phyloP scores from a whole-genome alignment of 1,140 invertebrate species.

The Mya arenaria region DNA sequence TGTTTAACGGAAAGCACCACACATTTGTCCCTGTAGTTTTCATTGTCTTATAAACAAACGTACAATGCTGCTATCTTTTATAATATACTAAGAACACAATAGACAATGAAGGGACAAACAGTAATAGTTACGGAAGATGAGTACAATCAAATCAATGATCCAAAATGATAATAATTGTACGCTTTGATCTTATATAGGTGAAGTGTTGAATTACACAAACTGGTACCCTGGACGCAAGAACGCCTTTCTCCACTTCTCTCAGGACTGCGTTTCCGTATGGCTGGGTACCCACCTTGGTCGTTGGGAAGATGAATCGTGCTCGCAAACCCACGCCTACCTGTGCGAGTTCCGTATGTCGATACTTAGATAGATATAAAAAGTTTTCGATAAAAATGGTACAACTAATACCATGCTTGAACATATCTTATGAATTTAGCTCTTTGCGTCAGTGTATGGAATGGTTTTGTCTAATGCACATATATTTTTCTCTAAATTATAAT shows the following conservation, averaged over 20 bases:
- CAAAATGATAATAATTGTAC: background rate
- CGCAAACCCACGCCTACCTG: background rate
- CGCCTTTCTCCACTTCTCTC: background rate
- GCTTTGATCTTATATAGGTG: background rate
- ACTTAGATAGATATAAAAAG: no score
- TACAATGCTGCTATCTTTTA: background rate
- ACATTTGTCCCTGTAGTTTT: background rate
- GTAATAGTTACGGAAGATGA: background rate
- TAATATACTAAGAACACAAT: background rate
- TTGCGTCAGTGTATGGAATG: no score
- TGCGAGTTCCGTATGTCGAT: slow-evolving; percentile 19
- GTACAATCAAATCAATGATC: background rate
- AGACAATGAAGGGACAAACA: background rate
- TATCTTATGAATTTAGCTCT: no score
- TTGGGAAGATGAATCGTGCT: slow-evolving; percentile 2
- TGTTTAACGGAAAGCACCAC: no score
- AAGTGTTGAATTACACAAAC: background rate
- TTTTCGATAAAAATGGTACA: no score
- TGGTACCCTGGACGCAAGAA: slow-evolving; percentile 3
- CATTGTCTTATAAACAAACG: background rate
- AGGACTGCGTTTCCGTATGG: slow-evolving; percentile 14
- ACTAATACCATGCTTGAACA: no score
- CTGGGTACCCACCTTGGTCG: background rate
- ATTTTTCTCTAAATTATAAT: no score
- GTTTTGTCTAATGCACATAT: no score